Evolutionary conservation across 2,888 invertebrate genomes (phyloP), one percentile per base, ranked within the genome.

Genomic region (Conops quadrifasciatus): DNA sequence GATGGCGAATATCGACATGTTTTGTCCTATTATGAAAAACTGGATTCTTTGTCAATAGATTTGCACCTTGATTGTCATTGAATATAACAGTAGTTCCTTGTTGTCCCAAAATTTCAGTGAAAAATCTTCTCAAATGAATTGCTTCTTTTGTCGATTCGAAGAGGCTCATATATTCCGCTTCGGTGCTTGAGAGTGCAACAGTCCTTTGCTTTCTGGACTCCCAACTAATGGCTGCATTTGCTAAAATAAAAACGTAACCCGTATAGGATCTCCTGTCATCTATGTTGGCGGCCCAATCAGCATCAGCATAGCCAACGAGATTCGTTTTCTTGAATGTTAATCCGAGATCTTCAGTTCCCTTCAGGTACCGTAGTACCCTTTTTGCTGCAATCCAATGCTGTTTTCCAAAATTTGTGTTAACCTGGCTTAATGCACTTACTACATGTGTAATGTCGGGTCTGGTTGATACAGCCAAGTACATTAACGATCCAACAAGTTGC

Each of bases 401-500:
- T 24, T 65, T 67, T 15, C 71, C 72, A 43, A 69, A 73, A 62
- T 67, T 60, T 1, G 30, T 3, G 36, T 74, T 73, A 56, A 68
- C 73, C 59, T 74, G 68, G 53, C 72, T 72, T 16, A 72, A 56
- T 1, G 72, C 24, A 36, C 73, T 71, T 43, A 76, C 74, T 15
- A 49, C 64, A 53, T 76, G 71, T 16, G 73, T 56, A 47, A 77
- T 75, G 16, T 77, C 73, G 2, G 74, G 72, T 19, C 73, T 59
- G 2, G 74, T 77, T 1, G 63, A 75, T n/a, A 72, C 66, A n/a
- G 75, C 75, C 1, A 75, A 63, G 43, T 73, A 75, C 75, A 75
- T 75, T 9, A 75, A 51, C 1, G 71, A 64, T 15, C 72, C 73
- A 2, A 75, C 21, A 1, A 73, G 53, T 62, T 56, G 28, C 47